phyloP scores from a whole-genome alignment of 2,797 vertebrate species.

The Tiaroga cobitis region DNA sequence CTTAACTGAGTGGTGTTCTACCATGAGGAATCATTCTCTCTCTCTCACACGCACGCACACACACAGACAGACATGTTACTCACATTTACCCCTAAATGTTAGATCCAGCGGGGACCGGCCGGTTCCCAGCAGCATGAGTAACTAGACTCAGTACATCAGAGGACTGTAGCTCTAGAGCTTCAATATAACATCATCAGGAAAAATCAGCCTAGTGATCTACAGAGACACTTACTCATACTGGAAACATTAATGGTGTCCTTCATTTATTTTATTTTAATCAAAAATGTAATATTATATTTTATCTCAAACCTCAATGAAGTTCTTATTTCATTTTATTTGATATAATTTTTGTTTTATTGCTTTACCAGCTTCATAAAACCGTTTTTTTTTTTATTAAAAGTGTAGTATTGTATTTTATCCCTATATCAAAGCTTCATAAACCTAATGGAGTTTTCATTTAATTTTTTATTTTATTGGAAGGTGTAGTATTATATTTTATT shows the following conservation, averaged over 20 bases:
- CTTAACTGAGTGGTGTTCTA: not conserved
- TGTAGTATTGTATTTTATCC: not conserved
- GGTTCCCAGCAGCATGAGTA: slow-evolving; percentile 12
- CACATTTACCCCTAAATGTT: not conserved
- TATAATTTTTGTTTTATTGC: not conserved
- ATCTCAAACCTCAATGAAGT: not conserved
- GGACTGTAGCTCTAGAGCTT: not conserved
- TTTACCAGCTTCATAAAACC: not conserved
- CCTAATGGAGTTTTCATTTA: not conserved
- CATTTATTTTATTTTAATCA: not conserved
- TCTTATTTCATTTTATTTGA: not conserved
- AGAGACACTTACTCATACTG: slow-evolving; percentile 20
- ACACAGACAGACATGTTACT: not conserved
- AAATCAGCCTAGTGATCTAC: not conserved
- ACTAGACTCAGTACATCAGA: not conserved
- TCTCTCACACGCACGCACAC: too few species aligned
- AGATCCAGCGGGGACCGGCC: not conserved
- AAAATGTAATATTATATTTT: not conserved
- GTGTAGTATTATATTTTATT: not conserved
- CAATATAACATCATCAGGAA: slow-evolving; percentile 9
- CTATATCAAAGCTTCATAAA: not conserved
- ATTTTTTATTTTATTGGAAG: not conserved
- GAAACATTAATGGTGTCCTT: not conserved
- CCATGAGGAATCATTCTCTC: not conserved
- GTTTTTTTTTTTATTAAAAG: not conserved